Evolutionary conservation across 2,113 vertebrate species (phyloP).

Genomic region (Oryzias melastigma): DNA sequence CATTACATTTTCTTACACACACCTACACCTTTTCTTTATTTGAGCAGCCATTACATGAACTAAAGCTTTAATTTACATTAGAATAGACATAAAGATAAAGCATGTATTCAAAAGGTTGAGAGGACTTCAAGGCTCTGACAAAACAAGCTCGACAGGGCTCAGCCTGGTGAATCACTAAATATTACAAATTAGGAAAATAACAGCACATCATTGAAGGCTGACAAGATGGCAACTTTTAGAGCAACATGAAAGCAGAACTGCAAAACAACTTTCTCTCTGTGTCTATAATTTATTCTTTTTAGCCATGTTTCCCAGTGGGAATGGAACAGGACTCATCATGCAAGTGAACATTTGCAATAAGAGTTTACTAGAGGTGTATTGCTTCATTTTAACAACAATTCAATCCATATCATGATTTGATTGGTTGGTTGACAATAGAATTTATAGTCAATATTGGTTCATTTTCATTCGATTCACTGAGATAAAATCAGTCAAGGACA

Average conservation of each 20-base stretch:
- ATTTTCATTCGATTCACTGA: too few species aligned
- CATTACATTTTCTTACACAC: constrained; percentile 21
- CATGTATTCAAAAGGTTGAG: constrained; percentile 36
- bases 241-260: constrained; percentile 30
- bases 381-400: too few species aligned
- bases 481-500: too few species aligned
- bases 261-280: constrained; percentile 52
- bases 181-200: constrained; percentile 28
- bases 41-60: constrained; percentile 61
- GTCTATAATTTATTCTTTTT: constrained; percentile 44
- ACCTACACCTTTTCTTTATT: constrained; percentile 35
- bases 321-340: constrained; percentile 11
- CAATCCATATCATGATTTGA: too few species aligned
- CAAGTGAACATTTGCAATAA: constrained; percentile 21
- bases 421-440: too few species aligned
- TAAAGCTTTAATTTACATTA: constrained; percentile 39
- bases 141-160: constrained; percentile 36
- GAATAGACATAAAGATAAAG: constrained; percentile 31
- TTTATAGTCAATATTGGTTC: too few species aligned
- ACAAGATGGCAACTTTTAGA: constrained; percentile 38
- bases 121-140: constrained; percentile 19
- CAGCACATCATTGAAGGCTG: constrained; percentile 13
- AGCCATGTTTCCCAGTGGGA: constrained; percentile 24
- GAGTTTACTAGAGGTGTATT: constrained; percentile 10
- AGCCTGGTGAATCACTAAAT: constrained; percentile 27